Base-by-base conservation (phyloP, 2,888 invertebrate genomes). In the Ochropleura leucogaster region DNA sequence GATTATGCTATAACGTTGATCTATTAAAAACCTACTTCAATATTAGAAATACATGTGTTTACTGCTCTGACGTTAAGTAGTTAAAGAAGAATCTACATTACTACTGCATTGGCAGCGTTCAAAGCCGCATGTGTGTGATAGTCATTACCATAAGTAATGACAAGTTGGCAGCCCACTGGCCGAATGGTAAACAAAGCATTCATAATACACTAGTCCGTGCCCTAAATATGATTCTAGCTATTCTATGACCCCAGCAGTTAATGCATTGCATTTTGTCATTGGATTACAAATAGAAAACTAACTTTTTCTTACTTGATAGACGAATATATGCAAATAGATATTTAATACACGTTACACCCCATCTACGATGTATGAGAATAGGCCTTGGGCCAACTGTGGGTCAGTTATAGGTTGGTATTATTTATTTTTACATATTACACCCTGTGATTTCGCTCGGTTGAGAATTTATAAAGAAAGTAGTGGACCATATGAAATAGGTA, bases 131-230 rank as follows among this genome's bases (percentile, higher is more conserved):
- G 63, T 57, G 18, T 77, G 47, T 51, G 40, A 18, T 20, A 47
- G 51, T 47, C 57, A 59, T 64, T 68, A 53, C 63, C 63, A 77
- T 82, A 79, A 65, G 60, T 79, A 83, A 72, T 60, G 59, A 68
- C 64, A 64, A 83, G 49, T 77, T 79, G 82, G 78, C 78, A 82
- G 77, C 7, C 53, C 40, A 68, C 51, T 44, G 12, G 57, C 49
- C 18, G 49, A 75, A 44, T 10, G 7, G 78, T 77, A 82, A 79
- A 79, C 77, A 79, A 60, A 65, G 47, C 77, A 47, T 77, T 64
- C 42, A 64, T 57, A 53, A 63, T 67, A 30, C 47, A 55, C n/a
- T 57, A 20, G 10, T 46, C 14, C 44, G 42, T 77, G 68, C 9
- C 57, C 77, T 59, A 68, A 12, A 78, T 77, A 42, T 49, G 62